These are phyloP conservation scores for Ciconia boyciana DNA, from an alignment of 2,113 vertebrate genomes.

Conservation along the genomic window DNA sequence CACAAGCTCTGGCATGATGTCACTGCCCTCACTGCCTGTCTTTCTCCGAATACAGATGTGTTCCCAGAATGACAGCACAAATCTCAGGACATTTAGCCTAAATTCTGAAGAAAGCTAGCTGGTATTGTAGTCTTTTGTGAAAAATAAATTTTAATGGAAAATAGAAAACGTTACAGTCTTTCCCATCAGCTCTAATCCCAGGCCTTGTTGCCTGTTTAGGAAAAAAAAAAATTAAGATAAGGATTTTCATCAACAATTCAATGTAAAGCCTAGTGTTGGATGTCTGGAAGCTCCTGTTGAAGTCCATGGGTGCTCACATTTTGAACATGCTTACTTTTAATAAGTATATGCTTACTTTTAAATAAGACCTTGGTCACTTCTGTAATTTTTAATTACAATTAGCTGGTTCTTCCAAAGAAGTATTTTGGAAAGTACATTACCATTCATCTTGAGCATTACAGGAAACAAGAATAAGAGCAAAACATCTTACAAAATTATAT, in stretches of 20 bases:
- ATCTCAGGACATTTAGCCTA: background rate
- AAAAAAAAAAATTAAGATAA: background rate
- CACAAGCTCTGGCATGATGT: background rate
- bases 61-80: background rate
- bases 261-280: background rate
- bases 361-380: background rate
- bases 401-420: background rate
- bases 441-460: background rate
- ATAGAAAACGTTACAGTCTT: background rate
- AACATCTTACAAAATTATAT: background rate
- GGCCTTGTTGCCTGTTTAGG: background rate
- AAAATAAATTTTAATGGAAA: background rate
- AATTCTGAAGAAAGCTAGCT: background rate
- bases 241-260: background rate
- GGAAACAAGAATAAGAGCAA: background rate
- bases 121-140: background rate
- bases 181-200: background rate
- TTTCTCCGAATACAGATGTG: background rate
- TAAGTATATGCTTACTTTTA: background rate
- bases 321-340: background rate
- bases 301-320: background rate
- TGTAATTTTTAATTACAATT: background rate
- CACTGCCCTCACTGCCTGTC: background rate
- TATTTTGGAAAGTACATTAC: background rate
- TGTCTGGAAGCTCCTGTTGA: background rate